These are phyloP conservation scores for Paramormyrops kingsleyae DNA, from an alignment of 2,113 vertebrate genomes.

Conservation along the genomic window DNA sequence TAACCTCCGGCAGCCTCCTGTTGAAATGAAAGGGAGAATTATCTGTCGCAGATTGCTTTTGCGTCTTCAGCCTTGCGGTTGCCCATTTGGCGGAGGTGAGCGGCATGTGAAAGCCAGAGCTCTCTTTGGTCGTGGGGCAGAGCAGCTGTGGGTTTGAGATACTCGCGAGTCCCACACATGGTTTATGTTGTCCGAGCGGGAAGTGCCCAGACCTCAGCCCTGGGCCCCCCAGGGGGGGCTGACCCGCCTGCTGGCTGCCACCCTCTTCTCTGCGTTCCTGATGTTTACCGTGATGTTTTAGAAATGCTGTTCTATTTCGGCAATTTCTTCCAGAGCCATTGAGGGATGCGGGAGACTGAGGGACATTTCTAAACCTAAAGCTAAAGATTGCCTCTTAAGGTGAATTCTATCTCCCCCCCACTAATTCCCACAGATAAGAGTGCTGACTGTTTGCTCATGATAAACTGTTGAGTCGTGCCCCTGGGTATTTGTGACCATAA, in stretches of 20 bases:
- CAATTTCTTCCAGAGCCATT: background rate
- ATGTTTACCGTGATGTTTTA: background rate
- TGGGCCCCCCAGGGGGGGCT: background rate
- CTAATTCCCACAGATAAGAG: background rate
- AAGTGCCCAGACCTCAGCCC: background rate
- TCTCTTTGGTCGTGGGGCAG: background rate
- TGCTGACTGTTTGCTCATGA: conserved; percentile 6
- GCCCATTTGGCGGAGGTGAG: background rate
- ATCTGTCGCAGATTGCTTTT: conserved; percentile 25
- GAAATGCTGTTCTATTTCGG: background rate
- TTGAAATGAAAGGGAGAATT: conserved; percentile 40
- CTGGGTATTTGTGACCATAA: conserved; percentile 7
- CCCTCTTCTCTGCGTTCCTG: background rate
- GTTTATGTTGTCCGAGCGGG: background rate
- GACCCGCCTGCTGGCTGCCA: background rate
- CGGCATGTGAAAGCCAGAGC: background rate
- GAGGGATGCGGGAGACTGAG: background rate
- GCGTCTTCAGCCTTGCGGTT: background rate
- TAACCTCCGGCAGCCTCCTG: conserved; percentile 54
- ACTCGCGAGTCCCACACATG: background rate
- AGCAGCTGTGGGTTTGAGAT: background rate
- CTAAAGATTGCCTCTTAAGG: background rate
- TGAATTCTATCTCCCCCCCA: background rate
- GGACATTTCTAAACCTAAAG: background rate
- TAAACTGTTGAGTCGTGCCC: conserved; percentile 1